Base-by-base conservation (phyloP, 1,140 invertebrate genomes). In the Eurytemora carolleeae region DNA sequence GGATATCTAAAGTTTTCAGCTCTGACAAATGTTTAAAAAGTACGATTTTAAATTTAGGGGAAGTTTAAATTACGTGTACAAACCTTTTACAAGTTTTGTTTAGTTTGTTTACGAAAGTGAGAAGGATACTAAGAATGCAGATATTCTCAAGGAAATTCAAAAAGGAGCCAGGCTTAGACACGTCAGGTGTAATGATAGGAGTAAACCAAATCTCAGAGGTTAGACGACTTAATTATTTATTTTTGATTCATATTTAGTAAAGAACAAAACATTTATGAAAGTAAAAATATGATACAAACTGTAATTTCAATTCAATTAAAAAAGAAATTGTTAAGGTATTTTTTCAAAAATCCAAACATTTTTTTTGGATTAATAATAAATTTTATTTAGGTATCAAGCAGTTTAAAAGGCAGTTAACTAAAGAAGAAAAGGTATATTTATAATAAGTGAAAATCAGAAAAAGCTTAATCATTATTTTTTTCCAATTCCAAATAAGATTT, bases 101-200 rank as follows among this genome's bases (percentile, higher is more conserved):
- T 80, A 90, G 75, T 90, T 89, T 71, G 80, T 91, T 55, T 91
- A 87, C 72, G 86, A 89, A 69, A 88, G 86, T 16, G 87, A 90
- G 71, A 85, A 85, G 70, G 77, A 76, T 55, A 68, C 69, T 25
- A 69, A 72, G 52, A 86, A 85, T 67, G 87, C 90, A 71, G 78
- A 82, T 65, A 75, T 91, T 53, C 76, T 91, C 1, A 81, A 83
- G 71, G 82, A 89, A 75, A 91, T 91, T 68, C 82, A 85, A 68
- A 71, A 76, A 57, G 87, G 87, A 25, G 75, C 89, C 0, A 80
- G 75, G 68, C 73, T 91, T 59, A 86, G 86, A 68, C 81, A 78
- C 61, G 81, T 82, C 0, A 81, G 80, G 71, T 84, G 82, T 19
- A 88, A 91, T 69, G 87, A 91, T 68, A 80, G 86, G 66, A 89